Base-by-base conservation (phyloP, 2,888 invertebrate species). In the Rhorus exstirpatorius region DNA sequence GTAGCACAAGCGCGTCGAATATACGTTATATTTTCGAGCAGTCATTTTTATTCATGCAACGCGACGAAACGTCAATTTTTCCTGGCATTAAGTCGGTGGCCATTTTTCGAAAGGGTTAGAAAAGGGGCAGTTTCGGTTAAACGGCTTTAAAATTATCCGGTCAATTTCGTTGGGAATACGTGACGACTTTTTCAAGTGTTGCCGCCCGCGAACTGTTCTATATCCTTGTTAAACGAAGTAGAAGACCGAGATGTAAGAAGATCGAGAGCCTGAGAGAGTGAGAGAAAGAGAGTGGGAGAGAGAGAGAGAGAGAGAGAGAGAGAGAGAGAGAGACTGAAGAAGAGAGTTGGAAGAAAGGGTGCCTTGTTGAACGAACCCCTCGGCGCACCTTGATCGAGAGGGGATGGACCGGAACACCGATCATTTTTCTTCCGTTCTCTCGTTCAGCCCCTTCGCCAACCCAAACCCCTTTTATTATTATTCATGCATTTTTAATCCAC, bases 1-100 rank as follows among this genome's bases (percentile, higher is more conserved):
- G n/a, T n/a, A 82, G 63, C 44, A 14, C 46, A 24, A 19, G 67
- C n/a, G 67, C n/a, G 60, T 46, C 0, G 65, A 79, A 79, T 83
- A 78, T 72, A 67, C 55, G 38, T 67, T 65, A 67, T 65, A 49
- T 67, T 65, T 51, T 61, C 44, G 63, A 44, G 60, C 77, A 86
- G 89, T 90, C 89, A 92, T 93, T 93, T 93, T 93, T 92, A 93
- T 93, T 93, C 93, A 93, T 92, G 91, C 90, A 86, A 89, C 89
- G 87, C 89, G 87, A 86, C 91, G 90, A 91, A 90, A 89, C 86
- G 90, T 91, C 91, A 92, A 93, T 93, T 93, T 93, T 93, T 93
- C 93, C 89, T 90, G 68, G 91, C 85, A 91, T 92, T 93, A 92
- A 92, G 76, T 55, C 35, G 26, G 51, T 49, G 49, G 67, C 71